Evolutionary conservation across 1,140 invertebrate species (phyloP).

Genomic region (Platorchestia sp.): DNA sequence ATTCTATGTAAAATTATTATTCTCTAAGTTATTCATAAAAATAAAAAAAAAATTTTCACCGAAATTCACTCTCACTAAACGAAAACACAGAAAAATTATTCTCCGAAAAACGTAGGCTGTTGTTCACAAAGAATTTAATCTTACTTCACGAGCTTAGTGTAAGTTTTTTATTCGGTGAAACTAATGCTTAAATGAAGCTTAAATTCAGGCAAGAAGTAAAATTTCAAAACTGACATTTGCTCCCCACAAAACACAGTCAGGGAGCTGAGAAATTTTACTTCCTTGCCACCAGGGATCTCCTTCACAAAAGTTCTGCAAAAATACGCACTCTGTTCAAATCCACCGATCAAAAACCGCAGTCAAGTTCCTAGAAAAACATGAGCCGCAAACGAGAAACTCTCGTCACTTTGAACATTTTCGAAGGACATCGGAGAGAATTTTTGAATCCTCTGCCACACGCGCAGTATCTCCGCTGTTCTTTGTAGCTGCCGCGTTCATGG

Average conservation of each 20-base stretch:
- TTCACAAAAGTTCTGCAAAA: background rate
- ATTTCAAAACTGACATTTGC: background rate
- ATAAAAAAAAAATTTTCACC: too few relatives aligned
- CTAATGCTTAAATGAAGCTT: background rate
- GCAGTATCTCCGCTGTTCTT: background rate
- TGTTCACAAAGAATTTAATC: too few relatives aligned
- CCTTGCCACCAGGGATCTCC: background rate
- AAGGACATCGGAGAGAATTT: background rate
- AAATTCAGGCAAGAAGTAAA: background rate
- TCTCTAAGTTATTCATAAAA: too few relatives aligned
- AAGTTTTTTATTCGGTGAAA: too few relatives aligned
- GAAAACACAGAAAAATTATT: too few relatives aligned
- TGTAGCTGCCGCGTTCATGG: background rate
- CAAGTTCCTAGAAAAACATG: background rate
- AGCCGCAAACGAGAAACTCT: background rate
- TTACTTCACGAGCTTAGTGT: too few relatives aligned
- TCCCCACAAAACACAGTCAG: background rate
- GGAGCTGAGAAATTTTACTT: background rate
- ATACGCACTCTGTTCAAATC: background rate
- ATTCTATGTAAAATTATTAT: too few relatives aligned
- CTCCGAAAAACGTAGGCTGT: too few relatives aligned
- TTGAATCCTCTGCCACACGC: background rate
- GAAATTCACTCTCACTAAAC: too few relatives aligned
- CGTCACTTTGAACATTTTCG: background rate
- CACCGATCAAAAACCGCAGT: background rate